Evolutionary conservation across 2,113 vertebrate species (phyloP).

Genomic region (Thinocorus orbignyianus): DNA sequence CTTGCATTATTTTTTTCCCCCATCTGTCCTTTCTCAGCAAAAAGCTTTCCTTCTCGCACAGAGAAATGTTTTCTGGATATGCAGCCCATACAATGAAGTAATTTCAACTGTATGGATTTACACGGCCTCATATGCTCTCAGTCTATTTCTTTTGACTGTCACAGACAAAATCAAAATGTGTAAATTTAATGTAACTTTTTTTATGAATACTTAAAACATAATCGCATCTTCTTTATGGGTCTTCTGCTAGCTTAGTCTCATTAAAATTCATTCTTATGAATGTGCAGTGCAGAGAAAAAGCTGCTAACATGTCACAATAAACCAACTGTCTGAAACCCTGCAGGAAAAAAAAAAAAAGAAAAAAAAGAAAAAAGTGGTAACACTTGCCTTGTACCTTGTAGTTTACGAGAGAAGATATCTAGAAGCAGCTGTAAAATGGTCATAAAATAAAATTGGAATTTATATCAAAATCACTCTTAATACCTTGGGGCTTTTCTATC

Average conservation of each 20-base stretch:
- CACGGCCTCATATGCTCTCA: neutral
- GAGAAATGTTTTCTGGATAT: neutral
- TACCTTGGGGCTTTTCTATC: slow-evolving; percentile 65
- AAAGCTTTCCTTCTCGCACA: neutral
- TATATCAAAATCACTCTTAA: slow-evolving; percentile 70
- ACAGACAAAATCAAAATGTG: slow-evolving; percentile 56
- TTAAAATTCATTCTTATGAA: slow-evolving; percentile 63
- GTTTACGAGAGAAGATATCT: slow-evolving; percentile 56
- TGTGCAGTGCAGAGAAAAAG: slow-evolving; percentile 25
- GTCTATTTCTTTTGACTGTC: slow-evolving; percentile 22
- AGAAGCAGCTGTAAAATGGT: slow-evolving; percentile 67
- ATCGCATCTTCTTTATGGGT: slow-evolving; percentile 64
- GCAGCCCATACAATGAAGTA: neutral
- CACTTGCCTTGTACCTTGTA: slow-evolving; percentile 57
- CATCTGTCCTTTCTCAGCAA: neutral
- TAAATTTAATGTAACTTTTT: slow-evolving; percentile 62
- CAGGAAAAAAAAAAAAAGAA: neutral
- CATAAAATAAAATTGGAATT: slow-evolving; percentile 74
- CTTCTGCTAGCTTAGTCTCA: slow-evolving; percentile 60
- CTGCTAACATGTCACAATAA: slow-evolving; percentile 68
- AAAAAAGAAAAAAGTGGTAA: neutral
- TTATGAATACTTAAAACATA: slow-evolving; percentile 69
- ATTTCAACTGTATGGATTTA: neutral
- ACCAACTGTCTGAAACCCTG: slow-evolving; percentile 63
- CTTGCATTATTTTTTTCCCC: neutral